These are phyloP conservation scores for Lepas anatifera DNA, from an alignment of 2,888 invertebrate genomes.

Conservation along the genomic window DNA sequence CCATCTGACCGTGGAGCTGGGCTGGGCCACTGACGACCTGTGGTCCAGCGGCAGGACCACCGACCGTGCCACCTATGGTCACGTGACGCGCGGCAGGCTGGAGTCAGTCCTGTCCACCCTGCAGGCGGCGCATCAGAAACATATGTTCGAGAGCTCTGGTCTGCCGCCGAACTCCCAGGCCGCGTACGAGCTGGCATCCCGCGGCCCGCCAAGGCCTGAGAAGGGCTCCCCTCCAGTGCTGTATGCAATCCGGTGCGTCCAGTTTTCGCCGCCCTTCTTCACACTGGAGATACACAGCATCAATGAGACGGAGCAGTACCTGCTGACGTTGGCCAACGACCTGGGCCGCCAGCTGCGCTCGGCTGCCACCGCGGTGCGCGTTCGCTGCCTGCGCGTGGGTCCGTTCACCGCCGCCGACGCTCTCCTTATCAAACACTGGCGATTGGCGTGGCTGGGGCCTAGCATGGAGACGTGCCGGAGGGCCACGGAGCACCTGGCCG, in stretches of 20 bases:
- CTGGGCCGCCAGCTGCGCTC: slow-evolving; percentile 66
- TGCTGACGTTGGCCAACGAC: slow-evolving; percentile 67
- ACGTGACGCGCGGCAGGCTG: slow-evolving; percentile 44
- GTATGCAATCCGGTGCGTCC: slow-evolving; percentile 71
- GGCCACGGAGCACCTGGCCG: neutral
- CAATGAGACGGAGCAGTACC: slow-evolving; percentile 67
- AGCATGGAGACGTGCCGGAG: slow-evolving; percentile 16
- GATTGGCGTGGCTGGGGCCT: slow-evolving; percentile 45
- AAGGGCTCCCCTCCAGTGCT: slow-evolving; percentile 57
- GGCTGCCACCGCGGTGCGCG: slow-evolving; percentile 61
- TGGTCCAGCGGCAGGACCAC: slow-evolving; percentile 25
- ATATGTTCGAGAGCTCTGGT: slow-evolving; percentile 65
- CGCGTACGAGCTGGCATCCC: slow-evolving; percentile 74
- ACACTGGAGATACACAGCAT: slow-evolving; percentile 65
- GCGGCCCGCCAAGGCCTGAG: slow-evolving; percentile 67
- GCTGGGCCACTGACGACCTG: slow-evolving; percentile 26
- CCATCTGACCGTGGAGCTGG: slow-evolving; percentile 27
- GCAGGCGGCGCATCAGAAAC: slow-evolving; percentile 72
- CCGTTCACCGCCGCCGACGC: slow-evolving; percentile 63
- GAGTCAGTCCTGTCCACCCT: slow-evolving; percentile 62
- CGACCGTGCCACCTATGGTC: slow-evolving; percentile 28
- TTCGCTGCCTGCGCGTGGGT: slow-evolving; percentile 72
- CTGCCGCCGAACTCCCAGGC: slow-evolving; percentile 42
- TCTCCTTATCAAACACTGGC: slow-evolving; percentile 71
- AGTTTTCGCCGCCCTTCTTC: slow-evolving; percentile 60